These are phyloP conservation scores for Dendrolimus kikuchii DNA, from an alignment of 1,140 invertebrate genomes.

Conservation along the genomic window DNA sequence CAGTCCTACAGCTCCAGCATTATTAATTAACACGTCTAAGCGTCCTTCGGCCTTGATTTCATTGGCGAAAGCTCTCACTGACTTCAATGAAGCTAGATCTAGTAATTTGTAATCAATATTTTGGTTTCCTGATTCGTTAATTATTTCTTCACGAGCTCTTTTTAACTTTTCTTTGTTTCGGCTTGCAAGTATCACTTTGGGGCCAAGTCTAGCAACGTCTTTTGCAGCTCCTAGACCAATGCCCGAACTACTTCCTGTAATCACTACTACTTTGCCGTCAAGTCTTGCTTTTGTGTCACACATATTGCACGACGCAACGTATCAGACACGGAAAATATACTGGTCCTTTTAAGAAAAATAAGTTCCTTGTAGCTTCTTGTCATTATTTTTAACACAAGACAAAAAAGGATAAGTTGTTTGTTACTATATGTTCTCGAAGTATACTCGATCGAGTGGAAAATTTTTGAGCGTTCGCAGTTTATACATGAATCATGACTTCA, in stretches of 20 bases:
- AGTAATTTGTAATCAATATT: constrained; percentile 36
- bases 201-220: constrained; percentile 78
- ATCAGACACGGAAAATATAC: constrained; percentile 13
- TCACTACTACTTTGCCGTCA: constrained; percentile 80
- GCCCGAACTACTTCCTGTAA: constrained; percentile 89
- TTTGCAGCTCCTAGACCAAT: constrained; percentile 86
- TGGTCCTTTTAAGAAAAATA: constrained; percentile 20
- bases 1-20: constrained; percentile 77
- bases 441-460: neutral
- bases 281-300: constrained; percentile 38
- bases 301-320: constrained; percentile 23
- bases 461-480: too few species aligned
- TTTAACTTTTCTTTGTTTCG: constrained; percentile 70
- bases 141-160: constrained; percentile 48
- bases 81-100: constrained; percentile 52
- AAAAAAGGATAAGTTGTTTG: constrained; percentile 13
- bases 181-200: constrained; percentile 86
- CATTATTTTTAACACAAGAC: constrained; percentile 28
- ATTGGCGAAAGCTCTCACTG: constrained; percentile 47
- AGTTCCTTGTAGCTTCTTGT: constrained; percentile 15
- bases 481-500: too few species aligned
- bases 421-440: constrained; percentile 25
- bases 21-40: constrained; percentile 82
- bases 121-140: constrained; percentile 38
- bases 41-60: constrained; percentile 59